Base-by-base conservation (phyloP, 2,797 vertebrate species). In the Crocodylus rhombifer region DNA sequence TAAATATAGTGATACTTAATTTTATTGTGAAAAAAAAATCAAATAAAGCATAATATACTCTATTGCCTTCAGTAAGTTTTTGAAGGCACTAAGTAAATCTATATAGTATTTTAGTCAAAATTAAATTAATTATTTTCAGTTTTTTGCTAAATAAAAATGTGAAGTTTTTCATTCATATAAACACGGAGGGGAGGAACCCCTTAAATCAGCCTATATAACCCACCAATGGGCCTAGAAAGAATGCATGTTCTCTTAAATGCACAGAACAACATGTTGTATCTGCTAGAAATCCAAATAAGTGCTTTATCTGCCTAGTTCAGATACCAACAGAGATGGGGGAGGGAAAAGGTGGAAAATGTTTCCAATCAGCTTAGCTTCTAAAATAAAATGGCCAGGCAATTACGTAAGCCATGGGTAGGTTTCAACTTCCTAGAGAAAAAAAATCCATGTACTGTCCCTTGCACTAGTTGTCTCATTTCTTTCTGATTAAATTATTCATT, bases 401-500 rank as follows among this genome's bases (percentile, higher is more conserved):
- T 93, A 90, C 75, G 89, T 83, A 94, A 97, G 97, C 87, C 92
- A 94, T 79, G 92, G 73, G 28, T 63, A 94, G 26, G 87, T 77
- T 93, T 93, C 75, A 90, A 80, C 61, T 89, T 96, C 92, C 92
- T 94, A 92, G 92, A 86, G 42, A 42, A 42, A 95, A 92, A 86
- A 97, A 95, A 95, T 90, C 62, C 90, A 18, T 87, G 92, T 86
- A 81, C 69, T 77, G 74, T 85, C 88, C 92, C 20, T 81, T 92
- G 91, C n/a, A 85, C 86, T 94, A 89, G 91, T 97, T 97, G 94
- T 97, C 87, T 97, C 94, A 94, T 89, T 73, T 90, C 87, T 94
- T 96, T 96, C 96, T 94, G 91, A 97, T 95, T 96, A 96, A 97
- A 95, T 95, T 95, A 94, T 96, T 94, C 63, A 91, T 96, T 96